Conservation (phyloP, 2,113 vertebrate genomes). For the Thamnophis sirtalis region DNA sequence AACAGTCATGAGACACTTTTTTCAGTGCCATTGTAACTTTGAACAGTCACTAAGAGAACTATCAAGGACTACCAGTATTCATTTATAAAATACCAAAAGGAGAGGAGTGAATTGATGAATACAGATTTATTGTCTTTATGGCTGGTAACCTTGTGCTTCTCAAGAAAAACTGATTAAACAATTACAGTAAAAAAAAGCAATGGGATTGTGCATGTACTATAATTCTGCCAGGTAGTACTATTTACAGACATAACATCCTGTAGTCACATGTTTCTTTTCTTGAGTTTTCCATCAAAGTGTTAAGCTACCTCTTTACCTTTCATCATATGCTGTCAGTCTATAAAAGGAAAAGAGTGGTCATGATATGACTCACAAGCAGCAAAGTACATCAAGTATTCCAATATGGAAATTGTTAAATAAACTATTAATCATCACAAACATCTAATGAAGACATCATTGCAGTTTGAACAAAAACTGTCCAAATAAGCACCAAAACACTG, state of each 20-base stretch:
- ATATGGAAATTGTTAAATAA: background rate
- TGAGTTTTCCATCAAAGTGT: background rate
- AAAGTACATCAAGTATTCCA: background rate
- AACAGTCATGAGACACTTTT: background rate
- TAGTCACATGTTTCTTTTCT: background rate
- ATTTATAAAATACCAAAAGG: background rate
- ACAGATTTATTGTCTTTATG: background rate
- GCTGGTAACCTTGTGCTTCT: background rate
- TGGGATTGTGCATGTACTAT: background rate
- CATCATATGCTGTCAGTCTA: background rate
- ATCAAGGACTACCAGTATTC: background rate
- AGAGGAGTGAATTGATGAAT: background rate
- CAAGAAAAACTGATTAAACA: background rate
- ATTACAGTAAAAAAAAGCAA: background rate
- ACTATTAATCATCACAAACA: background rate
- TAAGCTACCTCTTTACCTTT: background rate
- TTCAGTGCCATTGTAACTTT: background rate
- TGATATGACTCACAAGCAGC: background rate
- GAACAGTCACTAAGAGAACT: background rate
- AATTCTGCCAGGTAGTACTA: background rate
- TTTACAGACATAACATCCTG: background rate
- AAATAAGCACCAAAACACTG: background rate
- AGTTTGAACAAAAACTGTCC: background rate
- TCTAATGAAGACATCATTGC: background rate
- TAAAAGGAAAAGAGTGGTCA: background rate